phyloP scores from a whole-genome alignment of 2,888 invertebrate genomes.

The Enoplolaimus lenunculus region DNA sequence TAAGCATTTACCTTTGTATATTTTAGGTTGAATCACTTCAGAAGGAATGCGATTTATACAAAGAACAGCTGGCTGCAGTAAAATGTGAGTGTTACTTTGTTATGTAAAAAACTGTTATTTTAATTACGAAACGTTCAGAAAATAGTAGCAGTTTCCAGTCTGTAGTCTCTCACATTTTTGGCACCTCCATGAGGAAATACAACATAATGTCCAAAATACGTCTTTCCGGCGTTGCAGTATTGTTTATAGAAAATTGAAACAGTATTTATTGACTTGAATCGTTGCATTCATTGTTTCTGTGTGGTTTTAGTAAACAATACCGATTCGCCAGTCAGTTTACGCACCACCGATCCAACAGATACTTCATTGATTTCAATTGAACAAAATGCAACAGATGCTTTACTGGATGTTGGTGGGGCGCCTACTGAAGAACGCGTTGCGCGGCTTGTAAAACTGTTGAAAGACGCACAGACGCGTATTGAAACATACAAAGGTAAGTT shows the following conservation, averaged over 20 bases:
- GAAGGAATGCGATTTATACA: conserved; percentile 44
- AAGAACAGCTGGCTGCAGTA: conserved; percentile 46
- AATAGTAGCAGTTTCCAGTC: not conserved
- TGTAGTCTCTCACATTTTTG: not conserved
- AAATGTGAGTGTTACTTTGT: conserved; percentile 35
- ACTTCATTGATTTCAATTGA: not conserved
- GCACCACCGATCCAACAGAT: too few species aligned
- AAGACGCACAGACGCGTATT: not conserved
- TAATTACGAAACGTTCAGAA: not conserved
- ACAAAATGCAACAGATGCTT: not conserved
- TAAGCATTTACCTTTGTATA: too few species aligned
- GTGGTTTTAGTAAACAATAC: too few species aligned
- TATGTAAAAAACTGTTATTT: too few species aligned
- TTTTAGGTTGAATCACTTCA: conserved; percentile 44
- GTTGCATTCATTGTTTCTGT: too few species aligned
- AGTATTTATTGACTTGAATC: too few species aligned
- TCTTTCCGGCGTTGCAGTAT: too few species aligned
- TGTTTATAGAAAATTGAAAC: too few species aligned
- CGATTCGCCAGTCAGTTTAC: too few species aligned
- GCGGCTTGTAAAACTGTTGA: not conserved
- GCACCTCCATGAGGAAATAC: too few species aligned
- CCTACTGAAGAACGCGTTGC: not conserved
- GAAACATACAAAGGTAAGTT: not conserved
- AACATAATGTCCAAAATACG: too few species aligned
- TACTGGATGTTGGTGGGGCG: not conserved